Conservation (phyloP, 2,113 vertebrate species). For the Crotalus horridus region DNA sequence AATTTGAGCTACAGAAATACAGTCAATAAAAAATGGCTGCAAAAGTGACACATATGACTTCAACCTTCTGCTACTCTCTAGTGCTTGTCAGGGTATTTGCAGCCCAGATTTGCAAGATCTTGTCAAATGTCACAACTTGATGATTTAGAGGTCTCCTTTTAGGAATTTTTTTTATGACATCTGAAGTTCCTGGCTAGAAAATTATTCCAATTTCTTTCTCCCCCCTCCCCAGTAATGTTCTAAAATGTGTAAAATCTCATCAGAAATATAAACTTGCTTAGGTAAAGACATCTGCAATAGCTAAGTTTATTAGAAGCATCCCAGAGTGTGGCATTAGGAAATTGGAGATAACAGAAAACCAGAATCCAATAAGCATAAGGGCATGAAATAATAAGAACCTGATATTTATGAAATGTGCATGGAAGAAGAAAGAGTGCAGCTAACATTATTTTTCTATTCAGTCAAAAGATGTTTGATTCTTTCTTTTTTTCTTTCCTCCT, state of each 20-base stretch:
- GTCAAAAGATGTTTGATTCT: conserved; percentile 17
- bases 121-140: not conserved
- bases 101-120: not conserved
- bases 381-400: not conserved
- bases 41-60: not conserved
- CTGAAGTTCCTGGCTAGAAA: not conserved
- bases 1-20: not conserved
- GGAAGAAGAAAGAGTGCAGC: conserved; percentile 6
- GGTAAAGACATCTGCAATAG: not conserved
- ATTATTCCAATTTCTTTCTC: not conserved
- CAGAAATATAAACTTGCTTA: conserved; percentile 12
- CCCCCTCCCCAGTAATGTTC: not conserved
- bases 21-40: not conserved
- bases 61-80: not conserved
- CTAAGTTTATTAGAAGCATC: not conserved
- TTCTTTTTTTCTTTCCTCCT: not conserved
- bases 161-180: not conserved
- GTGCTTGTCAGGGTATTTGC: not conserved
- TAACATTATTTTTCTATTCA: conserved; percentile 37
- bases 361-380: not conserved
- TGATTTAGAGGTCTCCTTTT: not conserved
- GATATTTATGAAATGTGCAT: not conserved
- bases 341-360: not conserved
- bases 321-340: not conserved
- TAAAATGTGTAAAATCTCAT: not conserved